A percentile compares a stretch with the other conserved stretches of the same genome.
phyloP scores from a whole-genome alignment of 2,113 vertebrate genomes.

The Tapirus terrestris region DNA sequence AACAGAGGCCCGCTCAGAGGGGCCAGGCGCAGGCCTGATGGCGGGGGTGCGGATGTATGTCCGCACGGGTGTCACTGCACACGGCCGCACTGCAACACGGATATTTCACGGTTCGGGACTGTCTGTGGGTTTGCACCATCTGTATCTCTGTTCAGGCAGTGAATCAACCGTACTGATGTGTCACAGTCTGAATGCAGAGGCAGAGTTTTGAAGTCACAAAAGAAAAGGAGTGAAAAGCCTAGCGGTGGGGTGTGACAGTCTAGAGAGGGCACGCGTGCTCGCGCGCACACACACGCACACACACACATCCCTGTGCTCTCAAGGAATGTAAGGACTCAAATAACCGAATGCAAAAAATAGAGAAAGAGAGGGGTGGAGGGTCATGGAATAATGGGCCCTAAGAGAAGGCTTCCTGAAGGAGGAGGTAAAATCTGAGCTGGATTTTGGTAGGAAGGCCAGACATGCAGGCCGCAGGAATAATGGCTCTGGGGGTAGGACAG shows the following conservation, averaged over 20 bases:
- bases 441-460: conserved; percentile 10
- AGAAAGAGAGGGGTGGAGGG: neutral
- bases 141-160: neutral
- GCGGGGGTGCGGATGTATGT: neutral
- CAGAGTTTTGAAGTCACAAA: neutral
- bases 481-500: neutral
- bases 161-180: neutral
- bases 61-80: fast-evolving
- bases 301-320: neutral
- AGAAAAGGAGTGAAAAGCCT: neutral
- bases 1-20: neutral
- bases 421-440: neutral
- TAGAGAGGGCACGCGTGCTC: neutral
- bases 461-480: neutral
- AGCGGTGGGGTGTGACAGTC: neutral
- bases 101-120: neutral
- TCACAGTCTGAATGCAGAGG: neutral
- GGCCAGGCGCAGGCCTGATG: neutral
- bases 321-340: neutral
- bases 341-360: neutral
- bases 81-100: neutral
- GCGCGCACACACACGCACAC: neutral
- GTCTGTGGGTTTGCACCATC: neutral
- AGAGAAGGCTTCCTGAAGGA: neutral
- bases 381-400: neutral